Conservation (phyloP, 1,140 invertebrate genomes). For the Cylas formicarius region DNA sequence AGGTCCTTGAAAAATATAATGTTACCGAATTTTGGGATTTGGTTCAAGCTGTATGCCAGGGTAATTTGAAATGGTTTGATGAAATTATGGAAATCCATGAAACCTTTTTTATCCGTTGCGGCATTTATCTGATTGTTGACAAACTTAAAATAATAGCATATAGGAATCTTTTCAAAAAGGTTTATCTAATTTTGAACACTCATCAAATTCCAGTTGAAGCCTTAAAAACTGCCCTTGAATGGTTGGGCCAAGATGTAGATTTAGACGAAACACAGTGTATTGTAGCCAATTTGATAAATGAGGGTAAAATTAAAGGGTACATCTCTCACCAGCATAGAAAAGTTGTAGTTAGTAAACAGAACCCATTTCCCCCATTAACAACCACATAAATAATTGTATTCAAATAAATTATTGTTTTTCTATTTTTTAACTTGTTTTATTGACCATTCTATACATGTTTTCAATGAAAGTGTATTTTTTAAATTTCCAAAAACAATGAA, state of each 20-base stretch:
- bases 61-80: slow-evolving; percentile 80
- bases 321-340: slow-evolving; percentile 96
- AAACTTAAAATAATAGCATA: slow-evolving; percentile 94
- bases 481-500: no score
- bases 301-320: slow-evolving; percentile 93
- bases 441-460: no score
- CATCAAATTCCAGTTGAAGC: slow-evolving; percentile 86
- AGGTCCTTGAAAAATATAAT: slow-evolving; percentile 81
- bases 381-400: slow-evolving; percentile 19
- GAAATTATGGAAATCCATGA: slow-evolving; percentile 80
- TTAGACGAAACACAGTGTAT: slow-evolving; percentile 94
- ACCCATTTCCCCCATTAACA: slow-evolving; percentile 80
- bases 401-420: neutral
- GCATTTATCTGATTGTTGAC: slow-evolving; percentile 94
- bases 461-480: no score
- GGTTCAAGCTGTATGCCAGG: slow-evolving; percentile 78
- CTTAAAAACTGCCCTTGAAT: slow-evolving; percentile 73
- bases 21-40: slow-evolving; percentile 85
- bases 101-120: slow-evolving; percentile 87
- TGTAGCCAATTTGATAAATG: slow-evolving; percentile 91
- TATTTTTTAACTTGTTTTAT: no score
- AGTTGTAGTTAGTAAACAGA: slow-evolving; percentile 94
- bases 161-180: slow-evolving; percentile 94
- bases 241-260: slow-evolving; percentile 79
- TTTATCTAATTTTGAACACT: slow-evolving; percentile 77